Evolutionary conservation across 2,888 invertebrate species (phyloP).

Genomic region (Lithophane socia): DNA sequence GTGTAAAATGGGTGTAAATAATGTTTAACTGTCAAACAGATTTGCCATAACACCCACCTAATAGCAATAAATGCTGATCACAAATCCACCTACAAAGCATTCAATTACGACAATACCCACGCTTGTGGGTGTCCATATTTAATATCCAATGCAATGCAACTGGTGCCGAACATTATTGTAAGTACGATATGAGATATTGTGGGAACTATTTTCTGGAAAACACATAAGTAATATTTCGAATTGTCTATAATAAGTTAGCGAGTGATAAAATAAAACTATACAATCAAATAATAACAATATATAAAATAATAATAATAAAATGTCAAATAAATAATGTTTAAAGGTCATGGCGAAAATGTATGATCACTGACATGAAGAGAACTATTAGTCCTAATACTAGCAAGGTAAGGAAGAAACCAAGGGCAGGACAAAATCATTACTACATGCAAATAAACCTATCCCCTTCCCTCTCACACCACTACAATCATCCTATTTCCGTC

Average conservation of each 20-base stretch:
- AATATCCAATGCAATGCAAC: not conserved
- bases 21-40: not conserved
- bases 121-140: conserved; percentile 18
- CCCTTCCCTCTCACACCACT: conserved; percentile 8
- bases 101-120: conserved; percentile 1
- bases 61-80: conserved; percentile 1
- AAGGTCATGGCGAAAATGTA: not conserved
- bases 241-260: not conserved
- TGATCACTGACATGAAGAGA: not conserved
- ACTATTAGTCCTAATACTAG: not conserved
- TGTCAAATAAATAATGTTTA: not conserved
- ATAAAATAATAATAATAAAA: not conserved
- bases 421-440: conserved; percentile 35
- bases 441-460: conserved; percentile 45
- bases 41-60: conserved; percentile 17
- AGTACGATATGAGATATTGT: not conserved
- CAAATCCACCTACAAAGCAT: not conserved
- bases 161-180: not conserved
- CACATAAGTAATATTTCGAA: not conserved
- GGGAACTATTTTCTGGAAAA: not conserved
- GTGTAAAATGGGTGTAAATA: not conserved
- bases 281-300: not conserved
- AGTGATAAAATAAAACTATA: too few species aligned
- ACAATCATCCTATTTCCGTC: conserved; percentile 37
- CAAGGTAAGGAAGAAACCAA: not conserved